A percentile compares a stretch with the other conserved stretches of the same genome.
phyloP scores from a whole-genome alignment of 2,797 vertebrate genomes.

The Gadopsis marmoratus region DNA sequence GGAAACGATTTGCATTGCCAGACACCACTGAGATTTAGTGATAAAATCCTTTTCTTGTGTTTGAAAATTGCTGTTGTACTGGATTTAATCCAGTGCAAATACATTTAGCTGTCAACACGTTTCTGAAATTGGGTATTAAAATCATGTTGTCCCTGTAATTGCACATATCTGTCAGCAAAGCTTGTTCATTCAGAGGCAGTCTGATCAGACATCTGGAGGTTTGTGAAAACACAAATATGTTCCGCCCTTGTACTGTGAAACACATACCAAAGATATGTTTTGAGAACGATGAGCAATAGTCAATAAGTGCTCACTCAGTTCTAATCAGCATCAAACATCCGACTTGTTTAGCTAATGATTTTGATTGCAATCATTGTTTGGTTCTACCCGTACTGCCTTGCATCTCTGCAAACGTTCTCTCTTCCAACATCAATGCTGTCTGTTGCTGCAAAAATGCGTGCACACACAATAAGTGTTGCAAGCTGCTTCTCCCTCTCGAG shows the following conservation, averaged over 20 bases:
- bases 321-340: conserved; percentile 27
- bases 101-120: conserved; percentile 1
- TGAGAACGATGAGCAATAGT: conserved; percentile 11
- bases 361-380: conserved; percentile 27
- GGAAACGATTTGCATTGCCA: neutral
- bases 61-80: conserved; percentile 2
- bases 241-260: neutral
- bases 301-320: neutral
- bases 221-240: neutral
- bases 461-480: conserved; percentile 42
- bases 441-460: conserved; percentile 18
- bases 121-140: neutral
- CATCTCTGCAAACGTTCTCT: conserved; percentile 16
- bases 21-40: neutral
- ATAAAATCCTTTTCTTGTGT: neutral
- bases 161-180: conserved; percentile 11
- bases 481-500: conserved; percentile 55
- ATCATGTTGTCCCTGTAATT: neutral
- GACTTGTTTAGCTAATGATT: conserved; percentile 12
- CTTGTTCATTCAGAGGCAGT: conserved; percentile 4
- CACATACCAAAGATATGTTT: neutral
- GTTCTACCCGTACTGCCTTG: neutral
- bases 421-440: conserved; percentile 18
- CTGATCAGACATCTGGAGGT: conserved; percentile 4
- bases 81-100: neutral